A percentile compares a stretch with the other conserved stretches of the same genome.
phyloP scores from a whole-genome alignment of 2,113 vertebrate species.

The Podilymbus podiceps region DNA sequence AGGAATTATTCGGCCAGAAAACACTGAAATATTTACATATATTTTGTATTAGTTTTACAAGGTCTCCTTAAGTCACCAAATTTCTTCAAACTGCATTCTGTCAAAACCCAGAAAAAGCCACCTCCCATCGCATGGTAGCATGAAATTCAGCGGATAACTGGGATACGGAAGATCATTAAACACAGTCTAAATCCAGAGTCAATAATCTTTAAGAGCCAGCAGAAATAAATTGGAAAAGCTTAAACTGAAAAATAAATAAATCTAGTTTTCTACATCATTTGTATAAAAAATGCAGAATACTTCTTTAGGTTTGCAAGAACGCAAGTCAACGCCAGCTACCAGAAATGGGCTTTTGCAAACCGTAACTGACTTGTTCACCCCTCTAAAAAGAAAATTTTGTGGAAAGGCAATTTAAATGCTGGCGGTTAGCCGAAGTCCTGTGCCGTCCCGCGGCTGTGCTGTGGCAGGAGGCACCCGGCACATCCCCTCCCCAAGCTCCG shows the following conservation, averaged over 20 bases:
- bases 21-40: not conserved
- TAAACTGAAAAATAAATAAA: not conserved
- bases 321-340: not conserved
- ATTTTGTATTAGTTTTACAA: not conserved
- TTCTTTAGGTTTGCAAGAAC: accelerated
- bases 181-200: not conserved
- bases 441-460: accelerated
- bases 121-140: accelerated
- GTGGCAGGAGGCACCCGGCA: not conserved
- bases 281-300: not conserved
- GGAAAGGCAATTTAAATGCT: not conserved
- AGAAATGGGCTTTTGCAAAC: not conserved
- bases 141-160: not conserved
- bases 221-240: not conserved
- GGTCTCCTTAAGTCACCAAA: not conserved
- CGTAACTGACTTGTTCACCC: not conserved
- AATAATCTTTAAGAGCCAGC: not conserved
- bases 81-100: not conserved
- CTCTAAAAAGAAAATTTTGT: not conserved
- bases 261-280: not conserved
- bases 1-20: not conserved
- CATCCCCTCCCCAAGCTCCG: accelerated
- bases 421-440: accelerated
- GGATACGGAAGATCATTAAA: accelerated
- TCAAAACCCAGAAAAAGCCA: not conserved